A percentile compares a stretch with the other conserved stretches of the same genome.
phyloP scores from a whole-genome alignment of 2,888 invertebrate species.

The Opisthograptis luteolata region DNA sequence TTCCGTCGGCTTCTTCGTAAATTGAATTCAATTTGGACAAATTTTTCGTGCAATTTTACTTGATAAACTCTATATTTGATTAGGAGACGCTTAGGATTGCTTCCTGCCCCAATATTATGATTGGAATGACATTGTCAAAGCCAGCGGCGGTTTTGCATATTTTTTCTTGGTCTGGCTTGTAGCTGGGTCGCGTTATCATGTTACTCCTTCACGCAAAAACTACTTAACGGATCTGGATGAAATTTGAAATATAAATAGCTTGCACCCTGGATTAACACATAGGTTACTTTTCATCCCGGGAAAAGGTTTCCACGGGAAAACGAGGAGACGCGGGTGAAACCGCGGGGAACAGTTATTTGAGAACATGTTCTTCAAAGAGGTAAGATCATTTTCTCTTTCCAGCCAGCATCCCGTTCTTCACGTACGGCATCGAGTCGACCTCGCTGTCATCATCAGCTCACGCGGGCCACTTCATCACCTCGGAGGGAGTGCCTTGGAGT shows the following conservation, averaged over 20 bases:
- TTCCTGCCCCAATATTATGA: slow-evolving; percentile 3
- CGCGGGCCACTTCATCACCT: slow-evolving; percentile 53
- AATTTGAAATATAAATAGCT: too few species aligned
- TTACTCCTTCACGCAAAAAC: too few species aligned
- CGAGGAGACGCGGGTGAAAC: too few species aligned
- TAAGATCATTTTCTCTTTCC: slow-evolving; percentile 41
- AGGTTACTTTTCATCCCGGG: too few species aligned
- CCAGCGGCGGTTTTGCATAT: too few species aligned
- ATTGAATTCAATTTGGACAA: slow-evolving; percentile 19
- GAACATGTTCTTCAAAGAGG: too few species aligned
- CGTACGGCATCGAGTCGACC: slow-evolving; percentile 65
- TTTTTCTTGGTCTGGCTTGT: too few species aligned
- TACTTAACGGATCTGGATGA: too few species aligned
- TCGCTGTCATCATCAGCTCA: slow-evolving; percentile 58
- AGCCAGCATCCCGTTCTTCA: slow-evolving; percentile 72
- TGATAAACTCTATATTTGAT: slow-evolving; percentile 4
- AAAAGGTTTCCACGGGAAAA: too few species aligned
- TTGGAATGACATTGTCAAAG: background rate
- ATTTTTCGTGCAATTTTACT: slow-evolving; percentile 10
- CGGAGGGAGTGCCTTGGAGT: slow-evolving; percentile 59
- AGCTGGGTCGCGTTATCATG: too few species aligned
- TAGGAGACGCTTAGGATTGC: background rate
- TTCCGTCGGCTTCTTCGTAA: slow-evolving; percentile 7
- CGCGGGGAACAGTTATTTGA: too few species aligned
- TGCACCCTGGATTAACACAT: too few species aligned